These are phyloP conservation scores for Notothenia coriiceps DNA, from an alignment of 2,113 vertebrate species.

Conservation along the genomic window DNA sequence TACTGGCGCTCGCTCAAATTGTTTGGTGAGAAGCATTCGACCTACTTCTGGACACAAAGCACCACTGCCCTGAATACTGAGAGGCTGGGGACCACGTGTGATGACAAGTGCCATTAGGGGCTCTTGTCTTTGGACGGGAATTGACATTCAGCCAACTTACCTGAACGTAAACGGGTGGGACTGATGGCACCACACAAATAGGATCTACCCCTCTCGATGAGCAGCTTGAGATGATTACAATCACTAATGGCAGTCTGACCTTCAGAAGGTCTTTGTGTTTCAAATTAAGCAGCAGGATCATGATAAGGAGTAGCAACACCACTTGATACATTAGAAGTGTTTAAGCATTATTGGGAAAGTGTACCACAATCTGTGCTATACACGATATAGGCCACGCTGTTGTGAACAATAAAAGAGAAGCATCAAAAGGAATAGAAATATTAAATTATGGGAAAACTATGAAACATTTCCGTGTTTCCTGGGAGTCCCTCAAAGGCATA, in stretches of 20 bases:
- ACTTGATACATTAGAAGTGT: not conserved
- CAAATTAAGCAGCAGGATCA: slow-evolving; percentile 20
- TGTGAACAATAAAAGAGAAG: slow-evolving; percentile 29
- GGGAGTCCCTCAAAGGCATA: slow-evolving; percentile 70
- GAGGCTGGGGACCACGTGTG: slow-evolving; percentile 73
- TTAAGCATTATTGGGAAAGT: slow-evolving; percentile 4
- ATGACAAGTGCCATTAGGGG: slow-evolving; percentile 74
- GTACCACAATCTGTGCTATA: slow-evolving; percentile 22
- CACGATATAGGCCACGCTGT: slow-evolving; percentile 34
- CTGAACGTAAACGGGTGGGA: slow-evolving; percentile 32
- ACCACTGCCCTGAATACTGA: slow-evolving; percentile 83
- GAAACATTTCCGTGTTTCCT: slow-evolving; percentile 49
- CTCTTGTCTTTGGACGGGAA: slow-evolving; percentile 70
- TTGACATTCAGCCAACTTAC: slow-evolving; percentile 57
- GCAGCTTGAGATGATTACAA: slow-evolving; percentile 60
- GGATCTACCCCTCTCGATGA: slow-evolving; percentile 21
- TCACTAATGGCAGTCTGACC: slow-evolving; percentile 63
- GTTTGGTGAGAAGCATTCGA: slow-evolving; percentile 85
- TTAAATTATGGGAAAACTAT: slow-evolving; percentile 42
- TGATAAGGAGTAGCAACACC: slow-evolving; percentile 1
- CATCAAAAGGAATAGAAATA: slow-evolving; percentile 63
- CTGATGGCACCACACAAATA: slow-evolving; percentile 6
- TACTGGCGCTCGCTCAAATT: slow-evolving; percentile 81
- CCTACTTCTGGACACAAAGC: slow-evolving; percentile 85
- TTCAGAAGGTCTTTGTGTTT: slow-evolving; percentile 65